A percentile compares a stretch with the other conserved stretches of the same genome.
Conservation (phyloP, 2,888 invertebrate species). For the Hydraecia micacea region DNA sequence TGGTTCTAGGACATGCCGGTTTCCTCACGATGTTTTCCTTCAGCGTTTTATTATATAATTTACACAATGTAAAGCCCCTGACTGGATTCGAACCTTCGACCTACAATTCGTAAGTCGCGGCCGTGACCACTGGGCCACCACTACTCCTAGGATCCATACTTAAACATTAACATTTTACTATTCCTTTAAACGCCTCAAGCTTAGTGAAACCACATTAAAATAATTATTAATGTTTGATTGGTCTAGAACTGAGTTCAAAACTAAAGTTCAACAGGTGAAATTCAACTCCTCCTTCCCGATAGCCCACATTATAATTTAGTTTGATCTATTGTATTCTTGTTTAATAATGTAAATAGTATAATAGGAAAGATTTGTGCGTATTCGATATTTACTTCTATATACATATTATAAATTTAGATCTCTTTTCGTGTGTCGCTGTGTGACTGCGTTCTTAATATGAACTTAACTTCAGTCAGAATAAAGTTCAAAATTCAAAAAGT, state of each 20-base stretch:
- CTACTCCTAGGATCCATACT: no score
- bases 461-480: not conserved
- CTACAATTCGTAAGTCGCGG: no score
- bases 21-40: no score
- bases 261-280: constrained; percentile 28
- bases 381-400: not conserved
- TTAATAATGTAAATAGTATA: not conserved
- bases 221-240: constrained; percentile 21
- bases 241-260: not conserved
- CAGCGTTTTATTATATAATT: no score
- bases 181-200: not conserved
- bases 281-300: not conserved
- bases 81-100: no score
- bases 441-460: not conserved
- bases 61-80: no score
- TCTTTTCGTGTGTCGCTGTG: no score
- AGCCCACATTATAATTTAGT: constrained; percentile 2
- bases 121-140: no score
- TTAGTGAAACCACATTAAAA: not conserved
- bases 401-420: not conserved
- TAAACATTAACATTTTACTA: not conserved
- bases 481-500: not conserved
- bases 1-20: no score
- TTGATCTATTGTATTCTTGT: constrained; percentile 8
- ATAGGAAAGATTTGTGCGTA: not conserved